phyloP scores from a whole-genome alignment of 1,140 invertebrate genomes.

The Zaprionus davidi region DNA sequence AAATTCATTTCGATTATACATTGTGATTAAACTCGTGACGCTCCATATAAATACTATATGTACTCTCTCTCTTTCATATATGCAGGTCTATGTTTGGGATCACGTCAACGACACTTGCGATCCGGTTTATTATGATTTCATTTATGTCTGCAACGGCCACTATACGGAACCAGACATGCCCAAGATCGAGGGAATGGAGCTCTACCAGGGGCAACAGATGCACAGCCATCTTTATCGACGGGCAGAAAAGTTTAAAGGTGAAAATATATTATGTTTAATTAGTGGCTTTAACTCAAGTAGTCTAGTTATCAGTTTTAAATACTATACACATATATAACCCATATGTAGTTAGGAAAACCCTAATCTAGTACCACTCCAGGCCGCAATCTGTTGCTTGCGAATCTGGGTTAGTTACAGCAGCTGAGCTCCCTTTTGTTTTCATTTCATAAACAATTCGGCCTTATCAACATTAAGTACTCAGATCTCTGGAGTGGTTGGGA shows the following conservation, averaged over 20 bases:
- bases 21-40: conserved; percentile 21
- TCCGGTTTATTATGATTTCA: conserved; percentile 89
- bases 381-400: conserved; percentile 3
- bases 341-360: not conserved
- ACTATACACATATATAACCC: not conserved
- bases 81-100: conserved; percentile 85
- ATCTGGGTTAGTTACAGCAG: conserved; percentile 37
- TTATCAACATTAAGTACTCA: conserved; percentile 44
- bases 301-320: not conserved
- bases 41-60: conserved; percentile 1
- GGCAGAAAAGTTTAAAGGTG: conserved; percentile 88
- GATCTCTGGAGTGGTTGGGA: not conserved
- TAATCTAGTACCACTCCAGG: not conserved
- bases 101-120: conserved; percentile 85
- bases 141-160: conserved; percentile 95
- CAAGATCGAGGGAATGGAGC: conserved; percentile 86
- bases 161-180: conserved; percentile 89
- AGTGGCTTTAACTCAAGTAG: not conserved
- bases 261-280: conserved; percentile 17
- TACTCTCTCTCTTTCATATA: not conserved
- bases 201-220: conserved; percentile 89
- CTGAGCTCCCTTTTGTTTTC: conserved; percentile 28
- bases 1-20: conserved; percentile 4
- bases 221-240: conserved; percentile 95
- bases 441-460: conserved; percentile 47